Evolutionary conservation across 2,888 invertebrate genomes (phyloP), one percentile per base, ranked within the genome.

Genomic region (Euzetes globulus): DNA sequence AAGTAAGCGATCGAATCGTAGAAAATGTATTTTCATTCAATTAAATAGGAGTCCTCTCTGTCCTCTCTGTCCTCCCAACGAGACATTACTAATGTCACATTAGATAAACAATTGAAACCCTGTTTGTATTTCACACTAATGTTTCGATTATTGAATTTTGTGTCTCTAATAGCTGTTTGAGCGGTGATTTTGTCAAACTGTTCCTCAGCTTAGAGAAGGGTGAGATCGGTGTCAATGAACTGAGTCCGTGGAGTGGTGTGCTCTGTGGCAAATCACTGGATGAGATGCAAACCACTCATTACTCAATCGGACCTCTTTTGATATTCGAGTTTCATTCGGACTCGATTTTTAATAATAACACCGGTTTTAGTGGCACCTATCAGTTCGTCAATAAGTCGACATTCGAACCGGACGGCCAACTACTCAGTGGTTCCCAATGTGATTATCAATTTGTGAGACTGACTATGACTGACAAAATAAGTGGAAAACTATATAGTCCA

Each of bases 401-500:
- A 79, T 93, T 91, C 83, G 88, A 88, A 81, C 91, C 90, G 27
- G 90, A 91, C 81, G 92, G 92, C n/a, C 87, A 90, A 80, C 86
- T 88, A 80, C 84, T 92, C 79, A 85, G 87, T 33, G 90, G 89
- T 60, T 90, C 90, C 73, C 89, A 88, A 84, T 93, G 93, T 82
- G 92, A 93, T 84, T 91, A 89, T 84, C 90, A 90, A 84, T 92
- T 74, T 47, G 29, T 68, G 22, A 37, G 68, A 68, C 37, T 68
- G 9, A n/a, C 7, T 22, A 45, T 45, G 37, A 68, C 37, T 45
- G 68, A 68, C 15, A 41, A n/a, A 7, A 68, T 22, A 5, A 52
- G 71, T 71, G 91, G 92, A 74, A 88, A 89, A 75, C 88, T 93
- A 81, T 92, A 91, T 84, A 96, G 96, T 73, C 96, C 97, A 0